Evolutionary conservation across 2,797 vertebrate genomes (phyloP).

Genomic region (Ciconia nigra): DNA sequence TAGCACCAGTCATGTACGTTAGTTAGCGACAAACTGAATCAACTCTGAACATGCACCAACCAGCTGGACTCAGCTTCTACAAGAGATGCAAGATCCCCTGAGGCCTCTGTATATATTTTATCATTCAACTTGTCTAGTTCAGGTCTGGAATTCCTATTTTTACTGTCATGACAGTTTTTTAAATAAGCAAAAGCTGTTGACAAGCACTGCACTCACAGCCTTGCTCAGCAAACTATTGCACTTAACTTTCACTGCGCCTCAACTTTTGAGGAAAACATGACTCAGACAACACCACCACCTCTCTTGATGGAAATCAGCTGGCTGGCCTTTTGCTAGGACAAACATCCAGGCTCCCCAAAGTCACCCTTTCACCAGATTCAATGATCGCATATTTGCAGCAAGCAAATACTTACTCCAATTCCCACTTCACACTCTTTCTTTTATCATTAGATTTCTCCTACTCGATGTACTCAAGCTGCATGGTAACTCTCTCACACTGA

Average conservation of each 20-base stretch:
- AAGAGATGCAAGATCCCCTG: neutral
- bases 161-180: neutral
- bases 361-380: neutral
- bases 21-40: neutral
- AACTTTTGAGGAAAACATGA: neutral
- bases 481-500: neutral
- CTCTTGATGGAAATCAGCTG: neutral
- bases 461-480: neutral
- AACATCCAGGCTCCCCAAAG: neutral
- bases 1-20: fast-evolving
- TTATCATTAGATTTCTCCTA: neutral
- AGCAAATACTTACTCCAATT: neutral
- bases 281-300: neutral
- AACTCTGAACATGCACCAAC: neutral
- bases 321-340: neutral
- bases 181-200: neutral
- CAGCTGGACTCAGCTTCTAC: neutral
- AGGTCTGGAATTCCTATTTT: neutral
- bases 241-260: neutral
- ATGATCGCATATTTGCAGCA: neutral
- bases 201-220: neutral
- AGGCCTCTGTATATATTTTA: neutral
- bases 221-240: neutral
- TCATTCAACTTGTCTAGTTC: neutral
- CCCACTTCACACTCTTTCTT: neutral